Base-by-base conservation (phyloP, 2,113 vertebrate genomes). In the Phaethornis superciliosus region DNA sequence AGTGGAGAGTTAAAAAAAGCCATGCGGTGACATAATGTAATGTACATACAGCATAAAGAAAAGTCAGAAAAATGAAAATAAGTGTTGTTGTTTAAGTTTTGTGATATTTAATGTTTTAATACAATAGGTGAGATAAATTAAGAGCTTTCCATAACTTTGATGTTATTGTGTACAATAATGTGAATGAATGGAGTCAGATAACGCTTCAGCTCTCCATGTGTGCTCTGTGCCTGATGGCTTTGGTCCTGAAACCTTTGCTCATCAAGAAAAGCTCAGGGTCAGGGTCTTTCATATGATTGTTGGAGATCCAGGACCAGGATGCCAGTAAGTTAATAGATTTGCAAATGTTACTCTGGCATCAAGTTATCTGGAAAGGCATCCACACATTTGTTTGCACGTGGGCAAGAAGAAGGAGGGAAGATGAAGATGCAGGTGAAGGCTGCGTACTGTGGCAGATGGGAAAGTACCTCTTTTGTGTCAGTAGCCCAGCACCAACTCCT, bases 241-340 rank as follows among this genome's bases (percentile, higher is more conserved):
- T 15, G 18, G 54, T 75, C 49, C 56, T 70, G 58, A 75, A 49
- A 64, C 40, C 54, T 87, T 69, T 58, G 46, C 59, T 71, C 24
- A 30, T 82, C 37, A 40, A 40, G 40, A 40, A 40, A 40, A 52
- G 18, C 65, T 78, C 35, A 65, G 62, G 1, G 18, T 21, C 12
- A 44, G 49, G 0, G 1, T 37, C 72, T 78, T 70, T 10, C 15
- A 1, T 33, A 44, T 62, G 28, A n/a, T 3, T 58, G 17, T 26
- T 46, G 40, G 71, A 75, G 68, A 44, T 77, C 9, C 24, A 65
- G 52, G 52, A 83, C 46, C 32, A 44, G 44, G 30, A 24, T 76
- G n/a, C 67, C 64, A 75, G 52, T 44, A 63, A 68, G 22, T 58
- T 89, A n/a, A 52, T 22, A 32, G 49, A 51, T 79, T 63, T 90